Base-by-base conservation (phyloP, 2,888 invertebrate genomes). In the Scrobipalpa costella region DNA sequence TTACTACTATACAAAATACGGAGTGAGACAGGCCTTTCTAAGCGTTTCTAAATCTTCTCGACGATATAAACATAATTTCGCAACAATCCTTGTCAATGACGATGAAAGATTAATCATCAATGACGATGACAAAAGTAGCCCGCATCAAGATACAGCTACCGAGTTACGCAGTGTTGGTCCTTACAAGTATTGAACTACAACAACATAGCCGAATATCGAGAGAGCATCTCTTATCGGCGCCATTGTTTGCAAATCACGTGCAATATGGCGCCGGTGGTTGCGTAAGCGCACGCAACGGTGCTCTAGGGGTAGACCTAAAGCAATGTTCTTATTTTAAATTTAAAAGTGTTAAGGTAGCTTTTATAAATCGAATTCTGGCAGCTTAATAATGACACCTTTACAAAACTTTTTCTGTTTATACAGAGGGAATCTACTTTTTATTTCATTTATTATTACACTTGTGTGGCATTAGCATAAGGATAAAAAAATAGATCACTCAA, bases 171-270 rank as follows among this genome's bases (percentile, higher is more conserved):
- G 55, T 13, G 40, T 55, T 40, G 49, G 63, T 63, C 17, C 60
- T 63, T 65, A 65, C 21, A 66, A 34, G 27, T 33, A 55, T 55
- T 7, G 27, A 27, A 55, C 9, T 55, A 69, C 67, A 67, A 17
- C 34, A 72, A 74, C 71, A 77, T 73, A 77, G 72, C 70, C 73
- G 64, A 78, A 76, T 72, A 73, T 73, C 76, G 71, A 72, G 69
- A 73, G 75, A 71, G 70, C 74, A 77, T 79, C 79, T 79, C 75
- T 76, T 82, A 84, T 80, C 79, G 76, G 40, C 52, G 72, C 76
- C 75, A 88, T 89, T 89, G 89, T 88, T 83, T 88, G 87, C 81
- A 82, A 88, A 89, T 87, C 71, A 68, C 76, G 75, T 81, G 83
- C 83, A 79, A 81, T 80, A 79, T 77, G 80, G 68, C 72, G 76